Base-by-base conservation (phyloP, 2,888 invertebrate species). In the Ectemnius cavifrons region DNA sequence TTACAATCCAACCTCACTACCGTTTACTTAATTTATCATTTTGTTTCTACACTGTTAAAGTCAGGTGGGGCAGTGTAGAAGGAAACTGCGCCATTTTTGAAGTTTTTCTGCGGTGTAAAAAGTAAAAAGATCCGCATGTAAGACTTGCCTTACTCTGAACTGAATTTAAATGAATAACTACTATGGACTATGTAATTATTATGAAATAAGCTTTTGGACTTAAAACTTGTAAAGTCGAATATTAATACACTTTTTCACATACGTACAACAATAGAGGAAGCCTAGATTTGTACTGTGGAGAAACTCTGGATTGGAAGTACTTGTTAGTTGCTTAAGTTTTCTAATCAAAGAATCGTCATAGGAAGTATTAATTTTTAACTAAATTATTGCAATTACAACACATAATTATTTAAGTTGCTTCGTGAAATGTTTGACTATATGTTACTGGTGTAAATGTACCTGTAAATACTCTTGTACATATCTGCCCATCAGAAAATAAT, bases 391-490 rank as follows among this genome's bases (percentile, higher is more conserved):
- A 74, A 76, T 71, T 67, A 64, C 72, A 76, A 75, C 65, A 71
- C 71, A 78, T 67, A 73, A 68, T 79, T 84, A 82, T 84, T 84
- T 86, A 81, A 85, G 80, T 78, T 82, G 64, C 70, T 56, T 75
- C 74, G 76, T 47, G 60, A 78, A 67, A 83, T 80, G 80, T 80
- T 71, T 76, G 60, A 83, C 65, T 76, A 70, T 74, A 68, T 65
- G 71, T 72, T 80, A 80, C 71, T 59, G 77, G 78, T 86, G 85
- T 88, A 86, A 79, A 88, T 85, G 83, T 81, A 83, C 82, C 70
- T 88, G 87, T 88, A 88, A 86, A 88, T 88, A 88, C 79, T 83
- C 75, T 83, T 88, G 87, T 88, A 88, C 82, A 88, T 88, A 87
- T 78, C 81, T 77, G 73, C 75, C 64, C 73, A 71, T 73, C 65